Evolutionary conservation across 2,113 vertebrate genomes (phyloP).

Genomic region (Lethenteron reissneri): DNA sequence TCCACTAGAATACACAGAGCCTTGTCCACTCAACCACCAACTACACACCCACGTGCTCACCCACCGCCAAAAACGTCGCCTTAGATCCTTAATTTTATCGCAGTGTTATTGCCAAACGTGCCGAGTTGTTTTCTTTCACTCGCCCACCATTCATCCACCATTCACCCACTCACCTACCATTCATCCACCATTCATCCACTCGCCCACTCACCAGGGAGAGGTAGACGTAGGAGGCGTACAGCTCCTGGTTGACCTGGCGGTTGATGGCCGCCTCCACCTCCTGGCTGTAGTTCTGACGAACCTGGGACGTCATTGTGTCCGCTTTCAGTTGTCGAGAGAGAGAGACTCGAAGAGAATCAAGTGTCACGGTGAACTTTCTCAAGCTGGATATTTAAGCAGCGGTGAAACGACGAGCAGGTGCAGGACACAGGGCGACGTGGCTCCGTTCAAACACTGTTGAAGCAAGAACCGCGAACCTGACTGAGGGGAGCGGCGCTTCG

Average conservation of each 20-base stretch:
- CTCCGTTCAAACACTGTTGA: conserved; percentile 5
- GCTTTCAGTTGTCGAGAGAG: neutral
- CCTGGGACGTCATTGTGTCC: conserved; percentile 27
- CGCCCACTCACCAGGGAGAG: conserved; percentile 33
- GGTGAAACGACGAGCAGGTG: neutral
- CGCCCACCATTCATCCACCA: no score
- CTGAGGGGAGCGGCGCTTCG: no score
- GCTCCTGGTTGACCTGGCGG: conserved; percentile 43
- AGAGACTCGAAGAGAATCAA: no score
- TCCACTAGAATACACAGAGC: no score
- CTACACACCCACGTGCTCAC: no score
- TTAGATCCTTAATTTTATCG: no score
- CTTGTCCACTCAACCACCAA: no score
- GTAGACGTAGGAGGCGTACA: conserved; percentile 41
- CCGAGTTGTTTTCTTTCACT: no score
- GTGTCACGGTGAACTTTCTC: conserved; percentile 9
- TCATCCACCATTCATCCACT: no score
- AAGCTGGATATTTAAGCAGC: neutral
- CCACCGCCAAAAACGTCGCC: no score
- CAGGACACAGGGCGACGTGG: neutral
- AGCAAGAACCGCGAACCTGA: neutral
- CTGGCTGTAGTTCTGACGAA: conserved; percentile 47
- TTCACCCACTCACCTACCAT: no score
- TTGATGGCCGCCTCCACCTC: conserved; percentile 40
- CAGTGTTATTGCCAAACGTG: no score